Conservation (phyloP, 1,140 invertebrate genomes). For the Drosophila willistoni region DNA sequence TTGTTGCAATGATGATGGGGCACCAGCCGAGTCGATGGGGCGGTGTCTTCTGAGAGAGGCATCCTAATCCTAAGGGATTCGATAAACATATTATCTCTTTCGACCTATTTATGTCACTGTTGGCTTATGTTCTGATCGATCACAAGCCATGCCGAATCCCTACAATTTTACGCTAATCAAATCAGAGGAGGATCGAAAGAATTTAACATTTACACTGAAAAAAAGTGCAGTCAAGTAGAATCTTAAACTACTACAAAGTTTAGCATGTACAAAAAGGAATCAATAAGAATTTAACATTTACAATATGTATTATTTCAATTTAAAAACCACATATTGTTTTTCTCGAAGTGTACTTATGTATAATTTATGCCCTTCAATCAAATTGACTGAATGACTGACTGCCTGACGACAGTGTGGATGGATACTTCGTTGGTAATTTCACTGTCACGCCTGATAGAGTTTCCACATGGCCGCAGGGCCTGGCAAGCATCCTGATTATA, state of each 20-base stretch:
- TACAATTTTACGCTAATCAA: conserved; percentile 62
- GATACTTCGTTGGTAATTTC: conserved; percentile 55
- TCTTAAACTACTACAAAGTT: no score
- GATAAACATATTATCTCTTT: neutral
- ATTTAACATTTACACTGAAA: neutral
- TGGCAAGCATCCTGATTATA: conserved; percentile 54
- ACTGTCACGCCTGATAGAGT: conserved; percentile 67
- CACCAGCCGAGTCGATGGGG: neutral
- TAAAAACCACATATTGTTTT: neutral
- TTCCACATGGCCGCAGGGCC: conserved; percentile 59
- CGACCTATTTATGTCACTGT: conserved; percentile 24
- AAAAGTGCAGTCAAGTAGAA: conserved; percentile 8
- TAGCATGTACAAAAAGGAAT: no score
- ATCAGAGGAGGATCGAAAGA: conserved; percentile 24
- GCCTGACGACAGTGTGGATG: conserved; percentile 48
- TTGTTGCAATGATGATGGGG: neutral
- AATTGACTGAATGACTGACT: conserved; percentile 40
- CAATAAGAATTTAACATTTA: no score
- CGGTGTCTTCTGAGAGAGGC: neutral
- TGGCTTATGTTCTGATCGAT: conserved; percentile 14
- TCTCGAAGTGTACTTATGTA: conserved; percentile 22
- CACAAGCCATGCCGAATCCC: conserved; percentile 28
- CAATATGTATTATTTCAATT: no score
- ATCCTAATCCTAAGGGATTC: conserved; percentile 6
- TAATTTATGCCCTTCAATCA: conserved; percentile 74